These are phyloP conservation scores for Carlito syrichta DNA, from an alignment of 2,113 vertebrate species.

Conservation along the genomic window DNA sequence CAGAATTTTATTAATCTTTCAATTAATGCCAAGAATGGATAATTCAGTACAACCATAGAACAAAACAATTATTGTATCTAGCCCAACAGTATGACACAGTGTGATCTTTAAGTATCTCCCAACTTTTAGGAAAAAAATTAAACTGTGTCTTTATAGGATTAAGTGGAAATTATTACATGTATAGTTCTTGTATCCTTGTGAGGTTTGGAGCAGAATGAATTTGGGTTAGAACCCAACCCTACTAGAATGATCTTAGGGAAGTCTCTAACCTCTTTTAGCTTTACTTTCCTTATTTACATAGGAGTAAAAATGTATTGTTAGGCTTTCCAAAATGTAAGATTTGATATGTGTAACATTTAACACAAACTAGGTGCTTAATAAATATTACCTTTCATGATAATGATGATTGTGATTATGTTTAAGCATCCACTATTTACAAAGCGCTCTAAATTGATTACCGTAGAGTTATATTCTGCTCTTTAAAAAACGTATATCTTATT, in stretches of 20 bases:
- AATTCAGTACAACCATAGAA: not conserved
- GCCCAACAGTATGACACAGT: not conserved
- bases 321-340: not conserved
- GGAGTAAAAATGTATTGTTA: not conserved
- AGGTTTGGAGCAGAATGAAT: not conserved
- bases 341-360: not conserved
- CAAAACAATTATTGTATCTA: not conserved
- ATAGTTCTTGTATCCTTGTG: not conserved
- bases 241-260: not conserved
- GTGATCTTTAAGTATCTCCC: not conserved
- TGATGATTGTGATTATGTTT: not conserved
- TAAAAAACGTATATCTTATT: not conserved
- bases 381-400: not conserved
- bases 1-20: not conserved
- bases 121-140: not conserved
- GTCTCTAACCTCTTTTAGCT: not conserved
- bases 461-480: not conserved
- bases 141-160: not conserved
- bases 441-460: not conserved
- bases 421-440: not conserved
- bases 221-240: not conserved
- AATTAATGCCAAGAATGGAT: slow-evolving; percentile 10
- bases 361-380: not conserved
- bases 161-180: not conserved
- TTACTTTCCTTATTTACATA: not conserved